A percentile compares a stretch with the other conserved stretches of the same genome.
Evolutionary conservation across 2,113 vertebrate species (phyloP).

Genomic region (Martes martes): DNA sequence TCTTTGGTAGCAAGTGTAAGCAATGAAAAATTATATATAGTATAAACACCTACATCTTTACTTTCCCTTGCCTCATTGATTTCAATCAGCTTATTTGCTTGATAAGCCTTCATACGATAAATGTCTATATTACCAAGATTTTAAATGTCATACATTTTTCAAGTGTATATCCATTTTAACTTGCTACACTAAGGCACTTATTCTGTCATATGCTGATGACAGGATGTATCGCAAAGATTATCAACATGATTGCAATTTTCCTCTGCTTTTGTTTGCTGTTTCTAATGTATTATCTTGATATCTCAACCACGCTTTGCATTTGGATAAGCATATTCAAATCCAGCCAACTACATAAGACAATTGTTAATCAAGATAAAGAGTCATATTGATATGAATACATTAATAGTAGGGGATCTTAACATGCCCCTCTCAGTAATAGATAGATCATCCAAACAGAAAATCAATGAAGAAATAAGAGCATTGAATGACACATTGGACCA

Average conservation of each 20-base stretch:
- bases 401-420: no score
- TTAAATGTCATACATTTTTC: neutral
- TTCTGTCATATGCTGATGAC: conserved; percentile 21
- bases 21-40: neutral
- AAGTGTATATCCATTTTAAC: neutral
- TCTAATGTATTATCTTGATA: neutral
- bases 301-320: neutral
- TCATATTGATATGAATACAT: no score
- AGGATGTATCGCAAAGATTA: neutral
- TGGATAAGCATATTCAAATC: neutral
- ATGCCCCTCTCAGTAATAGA: no score
- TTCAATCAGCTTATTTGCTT: conserved; percentile 34
- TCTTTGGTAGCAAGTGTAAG: neutral
- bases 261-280: neutral
- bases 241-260: neutral
- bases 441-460: no score
- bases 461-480: no score
- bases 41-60: conserved; percentile 18
- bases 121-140: neutral
- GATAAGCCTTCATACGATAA: neutral
- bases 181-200: neutral
- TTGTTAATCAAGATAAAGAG: no score
- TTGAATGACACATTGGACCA: no score
- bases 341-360: no score
- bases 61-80: neutral